Evolutionary conservation across 2,888 invertebrate species (phyloP), one percentile per base, ranked within the genome.

Genomic region (Drosophila emarginata): DNA sequence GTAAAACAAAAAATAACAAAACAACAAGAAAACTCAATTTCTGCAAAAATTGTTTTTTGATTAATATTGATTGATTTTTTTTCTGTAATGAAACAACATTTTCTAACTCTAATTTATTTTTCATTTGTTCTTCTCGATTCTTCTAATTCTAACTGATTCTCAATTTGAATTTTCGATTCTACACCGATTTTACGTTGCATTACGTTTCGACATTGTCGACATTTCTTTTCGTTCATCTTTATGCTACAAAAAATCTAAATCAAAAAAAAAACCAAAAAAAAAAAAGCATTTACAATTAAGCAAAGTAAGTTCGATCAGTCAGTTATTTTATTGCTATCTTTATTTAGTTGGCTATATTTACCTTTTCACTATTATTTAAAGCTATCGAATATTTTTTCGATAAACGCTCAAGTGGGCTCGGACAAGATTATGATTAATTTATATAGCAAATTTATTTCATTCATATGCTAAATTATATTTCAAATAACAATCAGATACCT

Each of bases 281-380:
- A 52, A 74, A 78, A 77, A 83, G 82, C 82, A 83, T 83, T 83
- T 83, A 88, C 82, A 83, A 88, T 80, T 83, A 86, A 88, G 82
- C 82, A 83, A 83, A 83, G 82, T 83, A 83, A 83, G 82, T 83
- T 77, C 26, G 26, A 26, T 26, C 56, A 70, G 77, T 77, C 82
- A 65, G 74, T 66, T 71, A 50, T 61, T 71, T 71, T 53, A 65
- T 40, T 65, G 88, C 86, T 82, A 79, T 39, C n/a, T n/a, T n/a
- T 59, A 45, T 45, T 61, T 58, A 67, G 82, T 81, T 85, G 82
- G 66, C 57, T 56, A 28, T 56, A 5, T 15, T 36, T 51, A 4
- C 23, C 14, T 53, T 39, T 15, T 51, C 54, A 64, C 57, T 54
- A 72, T 58, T 4, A 70, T 9, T 50, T 37, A 60, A 32, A 11